Percentiles rank a stretch among this genome's conserved stretches.
phyloP scores from a whole-genome alignment of 1,140 invertebrate genomes.

The Spodoptera litura region DNA sequence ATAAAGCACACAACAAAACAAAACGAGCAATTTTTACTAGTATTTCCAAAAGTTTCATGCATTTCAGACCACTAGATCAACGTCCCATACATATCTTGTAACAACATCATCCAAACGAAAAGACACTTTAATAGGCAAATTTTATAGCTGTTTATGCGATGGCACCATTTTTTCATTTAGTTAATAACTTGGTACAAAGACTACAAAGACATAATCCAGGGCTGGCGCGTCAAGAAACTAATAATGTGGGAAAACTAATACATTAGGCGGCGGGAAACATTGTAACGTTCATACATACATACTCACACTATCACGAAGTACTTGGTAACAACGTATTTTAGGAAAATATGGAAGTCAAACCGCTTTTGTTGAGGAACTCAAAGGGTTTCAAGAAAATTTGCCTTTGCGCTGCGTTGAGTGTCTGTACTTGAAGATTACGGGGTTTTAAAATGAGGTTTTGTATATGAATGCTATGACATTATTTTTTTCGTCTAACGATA shows the following conservation, averaged over 20 bases:
- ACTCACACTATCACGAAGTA: neutral
- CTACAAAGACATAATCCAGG: conserved; percentile 28
- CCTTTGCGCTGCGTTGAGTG: no score
- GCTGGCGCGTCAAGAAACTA: conserved; percentile 21
- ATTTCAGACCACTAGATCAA: neutral
- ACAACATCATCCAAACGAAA: neutral
- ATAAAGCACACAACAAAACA: no score
- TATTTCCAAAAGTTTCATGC: no score
- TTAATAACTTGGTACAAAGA: conserved; percentile 25
- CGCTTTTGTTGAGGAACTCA: no score
- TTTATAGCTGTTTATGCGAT: neutral
- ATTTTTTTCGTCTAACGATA: no score
- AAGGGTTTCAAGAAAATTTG: no score
- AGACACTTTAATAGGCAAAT: neutral
- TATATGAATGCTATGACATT: no score
- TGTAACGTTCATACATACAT: neutral
- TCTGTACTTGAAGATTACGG: no score
- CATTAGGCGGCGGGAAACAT: conserved; percentile 7
- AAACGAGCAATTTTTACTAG: no score
- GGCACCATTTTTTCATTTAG: conserved; percentile 28
- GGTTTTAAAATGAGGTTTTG: no score
- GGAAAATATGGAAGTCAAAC: neutral
- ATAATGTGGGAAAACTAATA: conserved; percentile 40
- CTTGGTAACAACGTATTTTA: neutral
- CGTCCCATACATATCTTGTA: neutral